Conservation (phyloP, 2,113 vertebrate species). For the Sinocyclocheilus anshuiensis region DNA sequence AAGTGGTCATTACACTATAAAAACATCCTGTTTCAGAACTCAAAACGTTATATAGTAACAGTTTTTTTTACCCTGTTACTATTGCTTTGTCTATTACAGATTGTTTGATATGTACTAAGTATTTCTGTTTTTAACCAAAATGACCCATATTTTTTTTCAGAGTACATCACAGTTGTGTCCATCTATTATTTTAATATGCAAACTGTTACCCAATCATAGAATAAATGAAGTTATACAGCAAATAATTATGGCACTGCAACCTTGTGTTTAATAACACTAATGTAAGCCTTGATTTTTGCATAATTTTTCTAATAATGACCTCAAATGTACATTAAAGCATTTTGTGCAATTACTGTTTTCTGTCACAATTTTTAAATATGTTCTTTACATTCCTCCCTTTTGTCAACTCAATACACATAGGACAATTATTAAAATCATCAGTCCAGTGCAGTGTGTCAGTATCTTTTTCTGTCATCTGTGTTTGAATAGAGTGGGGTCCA, state of each 20-base stretch:
- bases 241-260: neutral
- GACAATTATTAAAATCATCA: neutral
- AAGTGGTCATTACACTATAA: too few species aligned
- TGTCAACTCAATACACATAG: neutral
- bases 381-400: neutral
- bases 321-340: neutral
- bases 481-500: conserved; percentile 9
- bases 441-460: conserved; percentile 3
- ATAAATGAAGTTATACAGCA: neutral
- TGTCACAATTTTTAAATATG: neutral
- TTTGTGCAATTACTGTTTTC: neutral
- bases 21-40: too few species aligned
- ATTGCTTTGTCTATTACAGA: too few species aligned
- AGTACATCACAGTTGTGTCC: too few species aligned
- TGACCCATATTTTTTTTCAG: too few species aligned
- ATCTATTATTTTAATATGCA: too few species aligned
- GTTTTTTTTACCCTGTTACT: too few species aligned
- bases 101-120: too few species aligned
- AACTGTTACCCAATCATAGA: neutral
- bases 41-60: too few species aligned
- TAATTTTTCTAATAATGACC: neutral
- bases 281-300: neutral
- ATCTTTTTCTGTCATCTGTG: neutral
- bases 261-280: neutral
- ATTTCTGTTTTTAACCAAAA: too few species aligned